A percentile compares a stretch with the other conserved stretches of the same genome.
phyloP scores from a whole-genome alignment of 2,888 invertebrate genomes.

The Macroteleia sp. region DNA sequence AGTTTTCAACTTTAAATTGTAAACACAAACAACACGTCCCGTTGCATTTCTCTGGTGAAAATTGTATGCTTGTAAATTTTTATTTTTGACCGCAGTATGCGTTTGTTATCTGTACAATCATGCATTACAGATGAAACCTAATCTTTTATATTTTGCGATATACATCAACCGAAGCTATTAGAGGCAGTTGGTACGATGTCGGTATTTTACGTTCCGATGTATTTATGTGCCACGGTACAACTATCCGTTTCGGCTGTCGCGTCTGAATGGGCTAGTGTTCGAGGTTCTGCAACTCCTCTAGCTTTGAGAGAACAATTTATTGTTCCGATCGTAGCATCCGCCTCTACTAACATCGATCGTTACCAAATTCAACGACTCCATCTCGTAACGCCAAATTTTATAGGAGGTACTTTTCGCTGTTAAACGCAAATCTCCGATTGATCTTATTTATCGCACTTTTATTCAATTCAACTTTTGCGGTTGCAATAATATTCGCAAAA shows the following conservation, averaged over 20 bases:
- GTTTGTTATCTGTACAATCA: no score
- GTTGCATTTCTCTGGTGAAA: no score
- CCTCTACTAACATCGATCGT: constrained; percentile 54
- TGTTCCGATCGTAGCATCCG: constrained; percentile 59
- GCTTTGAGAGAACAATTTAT: constrained; percentile 65
- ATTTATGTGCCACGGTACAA: constrained; percentile 66
- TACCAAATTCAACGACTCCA: constrained; percentile 62
- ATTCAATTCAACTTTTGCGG: constrained; percentile 55
- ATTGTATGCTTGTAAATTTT: no score
- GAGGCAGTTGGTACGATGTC: constrained; percentile 58
- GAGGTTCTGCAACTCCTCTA: constrained; percentile 63
- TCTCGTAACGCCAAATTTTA: constrained; percentile 61
- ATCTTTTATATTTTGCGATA: no score
- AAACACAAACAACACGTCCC: no score
- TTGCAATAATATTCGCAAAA: constrained; percentile 42
- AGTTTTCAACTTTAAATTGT: no score
- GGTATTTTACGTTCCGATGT: constrained; percentile 61
- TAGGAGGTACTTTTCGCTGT: constrained; percentile 50
- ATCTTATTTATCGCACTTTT: constrained; percentile 61
- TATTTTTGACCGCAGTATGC: no score
- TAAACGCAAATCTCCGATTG: constrained; percentile 57
- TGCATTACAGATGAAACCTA: no score
- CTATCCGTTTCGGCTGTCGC: constrained; percentile 66
- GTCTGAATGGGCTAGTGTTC: constrained; percentile 63
- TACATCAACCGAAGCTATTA: no score